Base-by-base conservation (phyloP, 2,797 vertebrate species). In the Harpagifer antarcticus region DNA sequence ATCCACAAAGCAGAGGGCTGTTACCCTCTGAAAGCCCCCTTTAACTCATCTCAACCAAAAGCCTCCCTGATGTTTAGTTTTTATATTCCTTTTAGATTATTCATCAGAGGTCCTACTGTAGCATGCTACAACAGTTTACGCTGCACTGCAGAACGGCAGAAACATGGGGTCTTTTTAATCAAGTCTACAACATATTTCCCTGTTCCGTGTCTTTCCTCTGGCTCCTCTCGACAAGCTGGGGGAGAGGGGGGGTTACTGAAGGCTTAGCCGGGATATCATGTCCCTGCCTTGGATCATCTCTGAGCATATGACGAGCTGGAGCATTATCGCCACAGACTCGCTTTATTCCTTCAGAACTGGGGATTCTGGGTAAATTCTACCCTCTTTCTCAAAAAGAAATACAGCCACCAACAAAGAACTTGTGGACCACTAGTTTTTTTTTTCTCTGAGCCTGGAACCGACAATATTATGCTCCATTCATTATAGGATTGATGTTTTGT, bases 181-280 rank as follows among this genome's bases (percentile, higher is more conserved):
- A 88, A 86, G 72, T 74, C 83, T 84, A 85, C 78, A 83, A 79
- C 72, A 74, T 83, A 85, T 86, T 78, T 88, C 84, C 82, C 68
- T 81, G 70, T 87, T 87, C 79, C 40, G 10, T 65, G 80, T 86
- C 72, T 70, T 84, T 76, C 67, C 58, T 79, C 64, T 85, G 84
- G 80, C 80, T 89, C 70, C 78, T 60, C 62, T 83, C 57, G 14
- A 71, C 79, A 72, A 67, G 79, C 68, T 40, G 64, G 78, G 72
- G 66, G 61, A 55, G 75, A 50, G 49, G 17, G 76, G 27, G 76
- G 60, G 85, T 84, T 90, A 85, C 81, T 45, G 55, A 61, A 68
- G 84, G 90, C 91, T 94, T 93, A 93, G 81, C 79, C 76, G 56
- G 90, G 92, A 93, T 93, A 86, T 90, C 85, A 88, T 89, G 90